Conservation (phyloP, 2,113 vertebrate species). For the Psittacula cyanocephala region DNA sequence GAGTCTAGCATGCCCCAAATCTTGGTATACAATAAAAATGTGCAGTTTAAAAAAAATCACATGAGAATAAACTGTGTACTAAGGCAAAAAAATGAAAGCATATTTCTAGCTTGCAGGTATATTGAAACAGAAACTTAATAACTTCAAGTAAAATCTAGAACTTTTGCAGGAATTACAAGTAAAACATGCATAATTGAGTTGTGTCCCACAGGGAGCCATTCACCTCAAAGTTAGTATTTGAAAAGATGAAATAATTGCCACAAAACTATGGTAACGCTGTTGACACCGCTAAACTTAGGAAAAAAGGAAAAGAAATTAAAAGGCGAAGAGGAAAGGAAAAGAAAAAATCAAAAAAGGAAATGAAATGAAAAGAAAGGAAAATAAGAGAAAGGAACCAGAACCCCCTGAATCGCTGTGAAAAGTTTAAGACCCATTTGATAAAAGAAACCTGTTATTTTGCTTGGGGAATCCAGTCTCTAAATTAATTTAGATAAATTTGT, state of each 20-base stretch:
- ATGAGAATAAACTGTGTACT: background rate
- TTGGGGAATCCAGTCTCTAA: background rate
- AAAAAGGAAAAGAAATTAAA: too few relatives aligned
- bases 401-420: background rate
- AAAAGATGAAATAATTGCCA: constrained; percentile 11
- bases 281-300: background rate
- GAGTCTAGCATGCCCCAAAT: background rate
- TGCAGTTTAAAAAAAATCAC: background rate
- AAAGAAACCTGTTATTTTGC: background rate
- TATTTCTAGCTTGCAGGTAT: constrained; percentile 16
- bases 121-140: constrained; percentile 43
- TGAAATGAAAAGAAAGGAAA: background rate
- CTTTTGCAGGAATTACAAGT: background rate
- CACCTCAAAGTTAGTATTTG: background rate
- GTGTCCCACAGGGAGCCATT: background rate
- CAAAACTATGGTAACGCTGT: background rate
- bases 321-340: accelerated
- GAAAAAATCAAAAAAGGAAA: background rate
- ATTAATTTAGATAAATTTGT: background rate
- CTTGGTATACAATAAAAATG: background rate
- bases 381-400: background rate
- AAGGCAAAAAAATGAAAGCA: background rate
- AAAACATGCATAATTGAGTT: constrained; percentile 53
- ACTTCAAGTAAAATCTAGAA: constrained; percentile 27
- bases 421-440: background rate